phyloP scores from a whole-genome alignment of 1,140 invertebrate species.

The Hycleus phaleratus region DNA sequence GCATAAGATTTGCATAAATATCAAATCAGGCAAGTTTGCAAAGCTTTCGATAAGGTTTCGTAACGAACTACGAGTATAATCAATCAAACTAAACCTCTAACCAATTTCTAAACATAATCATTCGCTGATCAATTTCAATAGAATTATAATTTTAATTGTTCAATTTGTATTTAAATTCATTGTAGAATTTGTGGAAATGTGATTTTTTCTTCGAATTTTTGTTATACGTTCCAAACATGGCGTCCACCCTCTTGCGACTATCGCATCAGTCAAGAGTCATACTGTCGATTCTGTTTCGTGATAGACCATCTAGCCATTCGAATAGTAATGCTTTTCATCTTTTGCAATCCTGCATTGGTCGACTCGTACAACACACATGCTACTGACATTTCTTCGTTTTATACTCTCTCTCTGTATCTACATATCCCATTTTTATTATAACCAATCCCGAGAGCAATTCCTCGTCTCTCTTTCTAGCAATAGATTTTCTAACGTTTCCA shows the following conservation, averaged over 20 bases:
- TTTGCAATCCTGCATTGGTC: slow-evolving; percentile 2
- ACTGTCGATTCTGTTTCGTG: slow-evolving; percentile 24
- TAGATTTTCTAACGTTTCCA: slow-evolving; percentile 24
- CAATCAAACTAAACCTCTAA: no score
- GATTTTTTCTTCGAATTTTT: slow-evolving; percentile 2
- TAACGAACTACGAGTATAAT: no score
- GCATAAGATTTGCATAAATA: no score
- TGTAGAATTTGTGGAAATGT: slow-evolving; percentile 11
- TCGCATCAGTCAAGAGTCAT: slow-evolving; percentile 31
- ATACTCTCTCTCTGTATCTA: slow-evolving; percentile 36
- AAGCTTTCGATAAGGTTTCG: no score
- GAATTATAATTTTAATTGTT: no score
- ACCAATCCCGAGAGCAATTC: slow-evolving; percentile 31
- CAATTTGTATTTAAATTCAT: no score
- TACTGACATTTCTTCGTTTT: slow-evolving; percentile 37
- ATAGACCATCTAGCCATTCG: slow-evolving; percentile 13
- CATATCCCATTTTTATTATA: slow-evolving; percentile 40
- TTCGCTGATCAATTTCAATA: no score
- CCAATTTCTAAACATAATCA: no score
- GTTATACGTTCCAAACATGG: slow-evolving; percentile 8
- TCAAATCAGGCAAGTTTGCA: no score
- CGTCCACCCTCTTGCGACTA: slow-evolving; percentile 17
- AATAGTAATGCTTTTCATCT: no score
- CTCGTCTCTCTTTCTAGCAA: slow-evolving; percentile 25
- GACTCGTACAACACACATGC: slow-evolving; percentile 30